Evolutionary conservation across 1,140 invertebrate species (phyloP).

Genomic region (Procambarus virginalis): DNA sequence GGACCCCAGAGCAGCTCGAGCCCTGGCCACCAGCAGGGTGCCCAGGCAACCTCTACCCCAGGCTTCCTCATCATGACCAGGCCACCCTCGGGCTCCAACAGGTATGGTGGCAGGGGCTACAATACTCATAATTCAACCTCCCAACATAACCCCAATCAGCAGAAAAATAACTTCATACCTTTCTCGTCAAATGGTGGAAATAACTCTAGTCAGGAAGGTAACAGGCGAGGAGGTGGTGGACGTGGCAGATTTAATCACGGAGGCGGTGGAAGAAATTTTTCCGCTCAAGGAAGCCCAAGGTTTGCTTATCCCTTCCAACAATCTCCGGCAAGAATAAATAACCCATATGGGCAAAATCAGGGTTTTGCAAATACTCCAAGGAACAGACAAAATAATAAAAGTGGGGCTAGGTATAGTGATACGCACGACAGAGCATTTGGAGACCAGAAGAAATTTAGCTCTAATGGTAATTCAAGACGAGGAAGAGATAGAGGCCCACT

Average conservation of each 20-base stretch:
- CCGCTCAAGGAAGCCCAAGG: conserved; percentile 20
- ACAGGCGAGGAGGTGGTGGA: conserved; percentile 2
- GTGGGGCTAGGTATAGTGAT: not conserved
- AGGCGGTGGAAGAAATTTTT: conserved; percentile 5
- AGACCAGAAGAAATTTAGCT: conserved; percentile 19
- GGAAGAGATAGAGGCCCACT: conserved; percentile 33
- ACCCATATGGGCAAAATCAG: conserved; percentile 1
- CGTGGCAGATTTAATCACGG: conserved; percentile 15
- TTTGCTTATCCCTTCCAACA: conserved; percentile 36
- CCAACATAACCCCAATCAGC: not conserved
- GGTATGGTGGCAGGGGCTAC: conserved; percentile 7
- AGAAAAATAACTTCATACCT: conserved; percentile 26
- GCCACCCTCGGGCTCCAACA: conserved; percentile 29
- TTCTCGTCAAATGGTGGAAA: conserved; percentile 34
- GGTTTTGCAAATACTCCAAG: conserved; percentile 2
- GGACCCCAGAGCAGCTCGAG: not conserved
- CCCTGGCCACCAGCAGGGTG: not conserved
- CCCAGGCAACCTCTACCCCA: conserved; percentile 4
- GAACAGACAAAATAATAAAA: not conserved
- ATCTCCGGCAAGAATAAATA: conserved; percentile 15
- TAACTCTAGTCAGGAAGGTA: conserved; percentile 2
- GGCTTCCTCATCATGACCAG: conserved; percentile 49
- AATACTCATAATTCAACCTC: not conserved
- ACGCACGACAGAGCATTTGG: not conserved
- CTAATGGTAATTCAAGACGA: conserved; percentile 3